Evolutionary conservation across 2,888 invertebrate species (phyloP), one percentile per base, ranked within the genome.

Genomic region (Perdita meconis): DNA sequence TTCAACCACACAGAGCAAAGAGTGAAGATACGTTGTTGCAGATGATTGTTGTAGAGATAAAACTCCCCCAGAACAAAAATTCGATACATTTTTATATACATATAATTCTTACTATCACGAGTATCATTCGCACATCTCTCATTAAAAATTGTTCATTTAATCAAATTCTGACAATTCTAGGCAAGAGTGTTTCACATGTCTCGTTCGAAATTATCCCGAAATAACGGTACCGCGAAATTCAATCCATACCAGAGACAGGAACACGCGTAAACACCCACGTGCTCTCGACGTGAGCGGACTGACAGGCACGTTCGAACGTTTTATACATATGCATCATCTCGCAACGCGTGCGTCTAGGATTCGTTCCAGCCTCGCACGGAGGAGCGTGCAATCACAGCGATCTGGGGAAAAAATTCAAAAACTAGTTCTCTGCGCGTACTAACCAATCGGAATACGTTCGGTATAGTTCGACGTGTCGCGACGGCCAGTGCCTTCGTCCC

Each of bases 391-490:
- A 78, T 81, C 75, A 81, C 63, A 66, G 55, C 50, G 64, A 51
- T 34, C 19, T 22, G 4, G 3, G 84, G 40, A 79, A 80, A n/a
- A 83, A 75, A 75, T 76, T 0, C n/a, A n/a, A 61, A 69, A 83
- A 82, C 84, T 84, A 81, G 83, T 83, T 83, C 72, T 40, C 55
- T 26, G 40, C 24, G 60, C 34, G 22, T 61, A 72, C 67, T 64
- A 67, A 24, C 61, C 66, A 72, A 78, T 83, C 75, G 66, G 56
- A 81, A 75, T 72, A 80, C 72, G 71, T 74, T 67, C 72, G 74
- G 68, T 72, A 75, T 70, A n/a, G 76, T 79, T 76, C 53, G 26
- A 53, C 19, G 63, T 26, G 68, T 53, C 63, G 40, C 51, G 30
- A 40, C 47, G 36, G 30, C 53, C 26, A n/a, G n/a, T n/a, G 5